Evolutionary conservation across 2,797 vertebrate genomes (phyloP).

Genomic region (Austrolebias charrua): DNA sequence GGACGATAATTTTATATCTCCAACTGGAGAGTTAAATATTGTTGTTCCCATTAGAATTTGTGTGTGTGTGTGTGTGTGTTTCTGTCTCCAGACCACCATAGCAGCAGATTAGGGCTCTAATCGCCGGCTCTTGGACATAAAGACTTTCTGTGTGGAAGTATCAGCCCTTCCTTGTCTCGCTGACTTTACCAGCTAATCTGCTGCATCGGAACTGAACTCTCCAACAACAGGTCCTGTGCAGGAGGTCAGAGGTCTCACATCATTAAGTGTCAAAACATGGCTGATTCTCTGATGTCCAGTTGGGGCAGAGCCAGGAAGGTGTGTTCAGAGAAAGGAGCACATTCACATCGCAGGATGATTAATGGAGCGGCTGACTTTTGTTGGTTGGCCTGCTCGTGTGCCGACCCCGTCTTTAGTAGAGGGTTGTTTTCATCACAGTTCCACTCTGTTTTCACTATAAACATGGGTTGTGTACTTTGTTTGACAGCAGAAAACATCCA

Average conservation of each 20-base stretch:
- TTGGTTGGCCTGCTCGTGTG: slow-evolving; percentile 51
- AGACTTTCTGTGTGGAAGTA: slow-evolving; percentile 63
- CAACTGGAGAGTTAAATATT: too few species aligned
- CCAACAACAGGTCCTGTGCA: slow-evolving; percentile 44
- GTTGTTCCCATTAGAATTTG: slow-evolving; percentile 6
- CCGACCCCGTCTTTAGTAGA: slow-evolving; percentile 44
- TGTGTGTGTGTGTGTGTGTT: slow-evolving; percentile 14
- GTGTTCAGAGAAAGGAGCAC: slow-evolving; percentile 54
- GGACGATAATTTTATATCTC: too few species aligned
- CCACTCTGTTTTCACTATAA: slow-evolving; percentile 58
- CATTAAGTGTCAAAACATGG: slow-evolving; percentile 71
- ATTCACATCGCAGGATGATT: slow-evolving; percentile 66
- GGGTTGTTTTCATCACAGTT: slow-evolving; percentile 50
- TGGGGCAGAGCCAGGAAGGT: slow-evolving; percentile 33
- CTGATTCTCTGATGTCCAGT: slow-evolving; percentile 62
- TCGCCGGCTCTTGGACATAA: slow-evolving; percentile 66
- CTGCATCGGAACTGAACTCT: slow-evolving; percentile 65
- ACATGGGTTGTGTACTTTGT: slow-evolving; percentile 43
- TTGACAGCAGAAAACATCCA: slow-evolving; percentile 46
- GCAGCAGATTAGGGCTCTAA: slow-evolving; percentile 67
- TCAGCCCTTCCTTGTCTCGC: slow-evolving; percentile 53
- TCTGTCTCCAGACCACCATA: slow-evolving; percentile 61
- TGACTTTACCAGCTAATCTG: slow-evolving; percentile 67
- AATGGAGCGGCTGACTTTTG: slow-evolving; percentile 55
- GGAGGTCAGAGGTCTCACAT: slow-evolving; percentile 58